Conservation (phyloP, 2,113 vertebrate species). For the Dinomys branickii region DNA sequence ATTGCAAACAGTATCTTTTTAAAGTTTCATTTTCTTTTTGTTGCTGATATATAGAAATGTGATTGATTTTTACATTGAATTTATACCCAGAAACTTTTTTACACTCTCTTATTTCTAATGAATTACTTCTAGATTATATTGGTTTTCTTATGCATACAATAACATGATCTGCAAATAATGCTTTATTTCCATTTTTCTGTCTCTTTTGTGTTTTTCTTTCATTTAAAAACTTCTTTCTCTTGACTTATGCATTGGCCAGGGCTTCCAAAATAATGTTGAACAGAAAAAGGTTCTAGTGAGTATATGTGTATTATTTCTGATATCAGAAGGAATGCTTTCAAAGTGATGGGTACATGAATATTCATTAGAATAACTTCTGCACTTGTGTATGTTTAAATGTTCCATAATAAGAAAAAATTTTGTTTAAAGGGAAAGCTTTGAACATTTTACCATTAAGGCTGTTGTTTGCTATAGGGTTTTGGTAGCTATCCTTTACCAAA, state of each 20-base stretch:
- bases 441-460: not conserved
- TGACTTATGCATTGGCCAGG: not conserved
- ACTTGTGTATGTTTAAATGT: not conserved
- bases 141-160: conserved; percentile 8
- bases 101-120: not conserved
- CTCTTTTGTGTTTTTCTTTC: not conserved
- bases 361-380: conserved; percentile 22
- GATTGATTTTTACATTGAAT: not conserved
- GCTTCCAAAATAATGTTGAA: not conserved
- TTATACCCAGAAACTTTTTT: not conserved
- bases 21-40: conserved; percentile 1
- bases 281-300: not conserved
- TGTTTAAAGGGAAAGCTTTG: not conserved
- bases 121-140: not conserved
- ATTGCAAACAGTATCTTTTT: not conserved
- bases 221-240: not conserved
- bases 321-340: conserved; percentile 13
- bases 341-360: not conserved
- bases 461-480: not conserved
- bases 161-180: not conserved
- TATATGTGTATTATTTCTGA: not conserved
- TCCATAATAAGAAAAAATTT: conserved; percentile 13
- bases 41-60: conserved; percentile 6
- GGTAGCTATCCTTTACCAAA: not conserved
- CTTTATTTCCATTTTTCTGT: not conserved